Evolutionary conservation across 2,888 invertebrate genomes (phyloP).

Genomic region (Microdon myrmicae): DNA sequence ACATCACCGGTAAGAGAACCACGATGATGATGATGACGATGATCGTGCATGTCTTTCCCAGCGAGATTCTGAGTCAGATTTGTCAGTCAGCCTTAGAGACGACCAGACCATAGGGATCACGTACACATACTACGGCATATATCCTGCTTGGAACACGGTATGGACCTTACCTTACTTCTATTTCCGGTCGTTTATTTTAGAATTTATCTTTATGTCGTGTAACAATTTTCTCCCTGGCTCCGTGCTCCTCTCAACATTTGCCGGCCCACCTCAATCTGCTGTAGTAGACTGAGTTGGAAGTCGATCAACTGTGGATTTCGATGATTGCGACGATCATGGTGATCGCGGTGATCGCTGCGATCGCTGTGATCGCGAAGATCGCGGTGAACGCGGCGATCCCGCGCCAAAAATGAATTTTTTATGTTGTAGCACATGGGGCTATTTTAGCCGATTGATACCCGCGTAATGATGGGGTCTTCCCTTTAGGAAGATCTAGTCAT

Average conservation of each 20-base stretch:
- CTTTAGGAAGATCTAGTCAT: slow-evolving; percentile 3
- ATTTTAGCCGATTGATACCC: slow-evolving; percentile 18
- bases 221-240: slow-evolving; percentile 40
- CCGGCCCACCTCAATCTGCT: too few relatives aligned
- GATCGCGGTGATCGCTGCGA: too few relatives aligned
- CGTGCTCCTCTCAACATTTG: slow-evolving; percentile 33
- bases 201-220: slow-evolving; percentile 49
- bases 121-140: slow-evolving; percentile 12
- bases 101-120: slow-evolving; percentile 6
- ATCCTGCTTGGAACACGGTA: slow-evolving; percentile 15
- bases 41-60: too few relatives aligned
- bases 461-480: slow-evolving; percentile 25
- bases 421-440: slow-evolving; percentile 33
- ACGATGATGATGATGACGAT: too few relatives aligned
- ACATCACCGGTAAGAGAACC: slow-evolving; percentile 16
- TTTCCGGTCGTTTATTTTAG: slow-evolving; percentile 49
- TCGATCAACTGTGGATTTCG: too few relatives aligned
- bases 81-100: slow-evolving; percentile 29
- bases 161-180: slow-evolving; percentile 44
- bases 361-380: too few relatives aligned
- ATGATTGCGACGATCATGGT: too few relatives aligned
- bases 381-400: slow-evolving; percentile 9
- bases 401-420: slow-evolving; percentile 31
- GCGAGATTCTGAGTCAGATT: slow-evolving; percentile 24
- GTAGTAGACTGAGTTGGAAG: too few relatives aligned